Evolutionary conservation across 1,140 invertebrate genomes (phyloP), one percentile per base, ranked within the genome.

Genomic region (Belonocnema kinseyi): DNA sequence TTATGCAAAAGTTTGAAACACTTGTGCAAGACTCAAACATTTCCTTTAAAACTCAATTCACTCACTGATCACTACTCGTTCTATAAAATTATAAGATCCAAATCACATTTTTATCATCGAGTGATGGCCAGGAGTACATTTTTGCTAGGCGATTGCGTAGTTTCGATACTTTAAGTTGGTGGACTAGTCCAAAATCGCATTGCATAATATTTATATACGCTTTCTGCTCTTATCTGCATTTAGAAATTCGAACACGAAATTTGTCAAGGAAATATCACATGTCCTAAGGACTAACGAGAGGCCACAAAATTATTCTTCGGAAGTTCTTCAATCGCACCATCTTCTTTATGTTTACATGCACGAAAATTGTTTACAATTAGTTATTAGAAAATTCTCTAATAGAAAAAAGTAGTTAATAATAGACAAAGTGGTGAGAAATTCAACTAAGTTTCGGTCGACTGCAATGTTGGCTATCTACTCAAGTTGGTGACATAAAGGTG

Each of bases 401-500:
- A 74, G 51, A 81, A 52, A 80, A 75, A 76, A 77, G 82, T 74
- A 58, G 75, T 73, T 56, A 73, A 61, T 76, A 19, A 75, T 79
- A 79, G 50, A 53, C 77, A 80, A 76, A 70, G 77, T 78, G 77
- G 75, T 75, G 76, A 14, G 50, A 86, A 86, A 83, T 86, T 86
- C 73, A 83, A 85, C 86, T 88, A 88, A 19, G 19, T 71, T 85
- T 74, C 77, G 72, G 26, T 58, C 74, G 50, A 66, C 75, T 77
- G 72, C 74, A 85, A 52, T 75, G 78, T 82, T 81, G 80, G 87
- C 88, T 95, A 96, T 94, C 95, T 94, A 91, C 94, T 96, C 80
- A 96, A 92, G 92, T 96, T 96, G 86, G 93, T 95, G 77, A 96
- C 93, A 85, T 97, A 97, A 50, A 97, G 92, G 84, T 96, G 95